A percentile compares a stretch with the other conserved stretches of the same genome.
These are phyloP conservation scores for Pteronotus mesoamericanus DNA, from an alignment of 2,797 vertebrate genomes.

Conservation along the genomic window DNA sequence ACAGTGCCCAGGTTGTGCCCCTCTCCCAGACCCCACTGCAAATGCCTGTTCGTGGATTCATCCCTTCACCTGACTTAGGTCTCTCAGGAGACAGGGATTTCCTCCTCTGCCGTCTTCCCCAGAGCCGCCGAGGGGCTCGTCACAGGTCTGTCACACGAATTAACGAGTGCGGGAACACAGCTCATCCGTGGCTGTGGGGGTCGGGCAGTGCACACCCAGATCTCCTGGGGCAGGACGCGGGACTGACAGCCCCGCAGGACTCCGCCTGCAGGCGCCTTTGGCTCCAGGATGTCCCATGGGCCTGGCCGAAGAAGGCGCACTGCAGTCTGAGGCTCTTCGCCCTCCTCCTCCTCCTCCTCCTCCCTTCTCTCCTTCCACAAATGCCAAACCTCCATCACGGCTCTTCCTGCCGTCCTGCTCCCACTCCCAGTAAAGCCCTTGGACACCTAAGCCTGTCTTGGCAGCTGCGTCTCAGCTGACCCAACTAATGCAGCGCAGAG, in stretches of 20 bases:
- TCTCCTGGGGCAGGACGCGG: background rate
- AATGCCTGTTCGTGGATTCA: background rate
- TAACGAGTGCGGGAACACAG: background rate
- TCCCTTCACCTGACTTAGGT: background rate
- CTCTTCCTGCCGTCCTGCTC: background rate
- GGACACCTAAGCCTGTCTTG: background rate
- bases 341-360: background rate
- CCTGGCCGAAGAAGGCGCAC: background rate
- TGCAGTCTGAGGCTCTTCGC: background rate
- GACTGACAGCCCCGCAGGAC: no score
- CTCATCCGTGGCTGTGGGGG: background rate
- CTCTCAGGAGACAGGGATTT: background rate
- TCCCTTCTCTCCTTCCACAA: background rate
- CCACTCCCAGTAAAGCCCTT: background rate
- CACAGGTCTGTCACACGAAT: background rate
- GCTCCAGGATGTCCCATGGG: background rate
- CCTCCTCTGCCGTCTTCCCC: background rate
- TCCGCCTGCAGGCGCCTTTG: background rate
- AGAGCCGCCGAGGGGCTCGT: background rate
- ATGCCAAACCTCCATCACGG: background rate
- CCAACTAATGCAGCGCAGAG: fast-evolving
- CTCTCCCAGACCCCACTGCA: background rate
- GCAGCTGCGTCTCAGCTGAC: background rate
- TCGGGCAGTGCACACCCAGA: background rate
- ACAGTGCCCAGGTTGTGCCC: background rate